Evolutionary conservation across 2,888 invertebrate genomes (phyloP).

Genomic region (Drosophila prostipennis): DNA sequence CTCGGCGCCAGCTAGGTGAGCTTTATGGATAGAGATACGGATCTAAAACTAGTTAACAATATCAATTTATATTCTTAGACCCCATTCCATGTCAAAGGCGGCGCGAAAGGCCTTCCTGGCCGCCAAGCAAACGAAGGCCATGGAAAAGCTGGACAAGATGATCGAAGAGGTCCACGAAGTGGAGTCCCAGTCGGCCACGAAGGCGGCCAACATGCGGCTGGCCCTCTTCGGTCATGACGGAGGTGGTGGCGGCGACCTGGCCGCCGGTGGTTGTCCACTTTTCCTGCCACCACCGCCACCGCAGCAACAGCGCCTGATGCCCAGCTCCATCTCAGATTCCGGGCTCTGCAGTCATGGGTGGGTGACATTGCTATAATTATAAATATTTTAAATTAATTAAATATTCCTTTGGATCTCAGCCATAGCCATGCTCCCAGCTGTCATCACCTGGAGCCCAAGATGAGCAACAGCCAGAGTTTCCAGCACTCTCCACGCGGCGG

Average conservation of each 20-base stretch:
- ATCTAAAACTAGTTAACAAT: too few relatives aligned
- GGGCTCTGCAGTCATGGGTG: slow-evolving; percentile 83
- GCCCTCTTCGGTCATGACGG: slow-evolving; percentile 66
- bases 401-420: slow-evolving; percentile 15
- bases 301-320: slow-evolving; percentile 54
- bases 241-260: slow-evolving; percentile 51
- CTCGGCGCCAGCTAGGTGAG: slow-evolving; percentile 72
- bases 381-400: background rate
- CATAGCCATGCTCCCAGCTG: slow-evolving; percentile 70
- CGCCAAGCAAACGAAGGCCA: slow-evolving; percentile 83
- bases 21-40: too few relatives aligned
- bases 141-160: slow-evolving; percentile 84
- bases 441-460: slow-evolving; percentile 75
- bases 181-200: slow-evolving; percentile 79
- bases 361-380: slow-evolving; percentile 13
- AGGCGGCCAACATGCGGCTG: slow-evolving; percentile 73
- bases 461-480: slow-evolving; percentile 83
- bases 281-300: slow-evolving; percentile 78
- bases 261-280: slow-evolving; percentile 74
- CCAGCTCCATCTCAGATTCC: slow-evolving; percentile 83
- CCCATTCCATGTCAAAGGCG: slow-evolving; percentile 79
- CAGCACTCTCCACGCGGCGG: slow-evolving; percentile 74
- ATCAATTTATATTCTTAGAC: slow-evolving; percentile 25
- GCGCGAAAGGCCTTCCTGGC: slow-evolving; percentile 82
- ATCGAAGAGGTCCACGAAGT: slow-evolving; percentile 83